phyloP scores from a whole-genome alignment of 2,113 vertebrate species.

The Eurystomus gularis region DNA sequence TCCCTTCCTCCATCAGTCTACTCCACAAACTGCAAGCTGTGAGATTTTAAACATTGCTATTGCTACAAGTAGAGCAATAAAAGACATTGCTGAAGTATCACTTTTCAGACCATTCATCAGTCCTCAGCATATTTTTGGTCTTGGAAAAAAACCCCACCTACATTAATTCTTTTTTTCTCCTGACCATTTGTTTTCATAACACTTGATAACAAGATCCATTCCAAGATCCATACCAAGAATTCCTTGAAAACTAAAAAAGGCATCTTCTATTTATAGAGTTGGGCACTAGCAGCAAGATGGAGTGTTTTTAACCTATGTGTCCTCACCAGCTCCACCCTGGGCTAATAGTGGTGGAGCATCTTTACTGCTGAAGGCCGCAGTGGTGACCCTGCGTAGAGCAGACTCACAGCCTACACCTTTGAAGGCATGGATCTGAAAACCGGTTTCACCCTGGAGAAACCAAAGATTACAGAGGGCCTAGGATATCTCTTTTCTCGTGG shows the following conservation, averaged over 20 bases:
- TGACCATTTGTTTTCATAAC: background rate
- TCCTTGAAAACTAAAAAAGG: background rate
- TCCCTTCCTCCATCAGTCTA: background rate
- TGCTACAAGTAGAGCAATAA: background rate
- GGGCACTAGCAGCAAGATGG: background rate
- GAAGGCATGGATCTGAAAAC: background rate
- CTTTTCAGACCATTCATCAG: background rate
- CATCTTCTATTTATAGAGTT: background rate
- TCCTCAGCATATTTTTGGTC: background rate
- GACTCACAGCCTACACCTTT: background rate
- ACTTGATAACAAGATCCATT: background rate
- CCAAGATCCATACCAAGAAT: background rate
- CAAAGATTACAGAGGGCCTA: background rate
- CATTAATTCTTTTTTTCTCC: background rate
- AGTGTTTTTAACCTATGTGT: background rate
- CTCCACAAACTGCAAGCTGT: background rate
- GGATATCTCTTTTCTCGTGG: background rate
- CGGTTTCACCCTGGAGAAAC: background rate
- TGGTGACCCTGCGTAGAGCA: background rate
- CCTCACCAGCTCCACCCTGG: background rate
- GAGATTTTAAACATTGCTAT: background rate
- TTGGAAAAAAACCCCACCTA: rapidly evolving
- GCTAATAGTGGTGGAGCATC: background rate
- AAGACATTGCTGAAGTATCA: background rate
- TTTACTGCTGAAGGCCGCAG: rapidly evolving